phyloP scores from a whole-genome alignment of 1,140 invertebrate genomes.

The Telenomus remus region DNA sequence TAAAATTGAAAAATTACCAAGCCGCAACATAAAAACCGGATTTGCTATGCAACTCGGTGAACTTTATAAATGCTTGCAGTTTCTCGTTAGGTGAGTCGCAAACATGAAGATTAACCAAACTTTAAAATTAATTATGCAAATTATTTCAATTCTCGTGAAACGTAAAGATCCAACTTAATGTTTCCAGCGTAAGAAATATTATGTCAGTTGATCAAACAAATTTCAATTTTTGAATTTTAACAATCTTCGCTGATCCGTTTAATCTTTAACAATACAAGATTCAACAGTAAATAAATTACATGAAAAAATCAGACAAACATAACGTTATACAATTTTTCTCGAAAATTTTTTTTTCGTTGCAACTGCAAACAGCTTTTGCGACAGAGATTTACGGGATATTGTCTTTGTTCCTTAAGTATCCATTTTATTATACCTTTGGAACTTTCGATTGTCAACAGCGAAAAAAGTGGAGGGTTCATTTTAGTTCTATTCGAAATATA shows the following conservation, averaged over 20 bases:
- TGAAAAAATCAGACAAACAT: constrained; percentile 1
- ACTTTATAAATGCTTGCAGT: constrained; percentile 21
- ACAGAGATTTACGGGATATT: constrained; percentile 17
- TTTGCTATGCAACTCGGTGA: constrained; percentile 10
- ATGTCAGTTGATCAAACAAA: no score
- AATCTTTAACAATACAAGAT: no score
- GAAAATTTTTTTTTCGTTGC: no score
- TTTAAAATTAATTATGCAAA: background rate
- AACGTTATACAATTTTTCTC: no score
- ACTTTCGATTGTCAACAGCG: constrained; percentile 22
- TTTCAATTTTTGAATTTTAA: no score
- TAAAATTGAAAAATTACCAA: constrained; percentile 45
- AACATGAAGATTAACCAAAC: constrained; percentile 8
- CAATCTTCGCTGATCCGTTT: no score
- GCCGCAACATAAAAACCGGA: constrained; percentile 10
- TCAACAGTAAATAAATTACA: no score
- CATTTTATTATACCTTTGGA: constrained; percentile 1
- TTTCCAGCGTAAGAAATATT: no score
- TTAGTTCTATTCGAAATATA: constrained; percentile 2
- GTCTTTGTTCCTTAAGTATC: constrained; percentile 30
- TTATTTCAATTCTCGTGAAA: background rate
- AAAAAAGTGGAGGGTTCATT: constrained; percentile 20
- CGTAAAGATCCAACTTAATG: background rate
- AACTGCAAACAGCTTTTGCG: no score
- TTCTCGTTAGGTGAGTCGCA: constrained; percentile 1